These are phyloP conservation scores for Petrocephalus schoutedeni DNA, from an alignment of 2,797 vertebrate genomes.

Conservation along the genomic window DNA sequence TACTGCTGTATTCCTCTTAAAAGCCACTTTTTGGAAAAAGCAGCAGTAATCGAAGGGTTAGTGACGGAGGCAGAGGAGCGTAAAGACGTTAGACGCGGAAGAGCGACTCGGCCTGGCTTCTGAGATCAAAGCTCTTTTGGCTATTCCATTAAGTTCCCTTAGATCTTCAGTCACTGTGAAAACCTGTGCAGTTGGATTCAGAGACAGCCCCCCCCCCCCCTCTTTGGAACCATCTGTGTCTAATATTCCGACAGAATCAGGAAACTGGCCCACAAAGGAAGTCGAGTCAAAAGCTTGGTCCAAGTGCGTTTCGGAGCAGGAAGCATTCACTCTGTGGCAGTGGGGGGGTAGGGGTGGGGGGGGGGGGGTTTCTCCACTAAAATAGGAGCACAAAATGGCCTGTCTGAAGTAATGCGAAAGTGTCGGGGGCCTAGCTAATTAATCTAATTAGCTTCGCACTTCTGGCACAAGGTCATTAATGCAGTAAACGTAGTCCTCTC, in stretches of 20 bases:
- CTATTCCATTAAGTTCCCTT: neutral
- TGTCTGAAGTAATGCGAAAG: neutral
- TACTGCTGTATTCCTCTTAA: neutral
- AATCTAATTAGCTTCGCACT: slow-evolving; percentile 1
- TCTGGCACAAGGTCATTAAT: neutral
- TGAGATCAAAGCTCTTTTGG: neutral
- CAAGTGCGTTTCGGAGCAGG: neutral
- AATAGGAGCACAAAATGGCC: neutral
- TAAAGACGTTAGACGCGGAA: neutral
- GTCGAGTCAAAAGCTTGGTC: neutral
- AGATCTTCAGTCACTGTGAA: neutral
- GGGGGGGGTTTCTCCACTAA: neutral
- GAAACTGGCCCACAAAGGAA: slow-evolving; percentile 7
- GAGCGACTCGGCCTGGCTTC: neutral
- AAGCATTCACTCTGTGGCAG: neutral
- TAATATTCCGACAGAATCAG: neutral
- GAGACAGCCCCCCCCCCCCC: neutral
- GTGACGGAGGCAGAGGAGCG: neutral
- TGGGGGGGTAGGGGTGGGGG: neutral
- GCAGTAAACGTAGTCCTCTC: neutral
- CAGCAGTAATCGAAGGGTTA: neutral
- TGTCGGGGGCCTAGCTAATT: neutral
- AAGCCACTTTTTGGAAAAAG: neutral
- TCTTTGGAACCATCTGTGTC: neutral
- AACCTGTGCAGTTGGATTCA: neutral